phyloP scores from a whole-genome alignment of 2,797 vertebrate genomes.

The Phaenicophaeus curvirostris region DNA sequence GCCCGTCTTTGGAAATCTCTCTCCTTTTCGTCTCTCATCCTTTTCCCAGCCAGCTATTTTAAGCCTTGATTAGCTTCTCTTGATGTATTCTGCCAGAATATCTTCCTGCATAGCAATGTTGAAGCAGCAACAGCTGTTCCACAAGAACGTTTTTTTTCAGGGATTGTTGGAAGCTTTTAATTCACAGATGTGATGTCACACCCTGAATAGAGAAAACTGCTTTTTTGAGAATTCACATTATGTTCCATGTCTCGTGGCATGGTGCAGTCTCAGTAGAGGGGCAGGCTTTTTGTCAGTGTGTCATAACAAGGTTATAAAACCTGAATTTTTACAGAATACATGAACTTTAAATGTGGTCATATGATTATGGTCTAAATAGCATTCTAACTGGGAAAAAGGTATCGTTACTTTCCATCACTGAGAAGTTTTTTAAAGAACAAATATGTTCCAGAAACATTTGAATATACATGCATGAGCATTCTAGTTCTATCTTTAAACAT shows the following conservation, averaged over 20 bases:
- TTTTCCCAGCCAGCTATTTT: background rate
- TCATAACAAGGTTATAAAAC: background rate
- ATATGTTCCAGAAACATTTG: background rate
- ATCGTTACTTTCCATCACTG: background rate
- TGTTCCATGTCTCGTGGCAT: background rate
- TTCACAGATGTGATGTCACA: conserved; percentile 10
- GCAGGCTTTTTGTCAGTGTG: background rate
- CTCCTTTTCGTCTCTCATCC: background rate
- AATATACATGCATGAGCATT: background rate
- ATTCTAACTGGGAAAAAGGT: background rate
- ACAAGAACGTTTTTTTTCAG: background rate
- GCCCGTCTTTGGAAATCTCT: background rate
- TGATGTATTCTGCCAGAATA: background rate
- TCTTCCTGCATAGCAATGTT: background rate
- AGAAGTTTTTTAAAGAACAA: background rate
- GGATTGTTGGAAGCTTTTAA: background rate
- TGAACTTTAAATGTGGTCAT: background rate
- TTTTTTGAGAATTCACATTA: background rate
- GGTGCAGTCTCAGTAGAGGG: background rate
- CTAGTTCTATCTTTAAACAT: background rate
- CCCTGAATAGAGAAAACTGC: background rate
- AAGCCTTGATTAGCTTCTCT: conserved; percentile 7
- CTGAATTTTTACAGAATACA: background rate
- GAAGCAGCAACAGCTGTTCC: conserved; percentile 10
- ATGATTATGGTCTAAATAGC: background rate